These are phyloP conservation scores for Irena cyanogastra DNA, from an alignment of 2,113 vertebrate genomes.

Conservation along the genomic window DNA sequence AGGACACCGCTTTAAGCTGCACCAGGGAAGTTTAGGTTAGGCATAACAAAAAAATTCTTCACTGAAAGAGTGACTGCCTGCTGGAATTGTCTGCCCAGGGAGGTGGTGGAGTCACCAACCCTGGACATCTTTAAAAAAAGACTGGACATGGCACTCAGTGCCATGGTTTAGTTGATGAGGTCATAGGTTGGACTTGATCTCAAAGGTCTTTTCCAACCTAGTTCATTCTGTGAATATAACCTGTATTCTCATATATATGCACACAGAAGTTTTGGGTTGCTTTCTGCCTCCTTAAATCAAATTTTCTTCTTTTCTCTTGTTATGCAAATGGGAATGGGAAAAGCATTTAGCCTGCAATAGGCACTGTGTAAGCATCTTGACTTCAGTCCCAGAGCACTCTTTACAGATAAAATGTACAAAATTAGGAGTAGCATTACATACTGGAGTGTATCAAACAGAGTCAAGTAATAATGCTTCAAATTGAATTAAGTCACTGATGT, in stretches of 20 bases:
- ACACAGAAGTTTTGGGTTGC: not conserved
- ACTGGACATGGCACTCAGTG: rapidly evolving
- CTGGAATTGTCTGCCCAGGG: rapidly evolving
- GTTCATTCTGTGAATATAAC: not conserved
- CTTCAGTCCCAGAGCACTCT: not conserved
- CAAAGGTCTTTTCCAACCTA: not conserved
- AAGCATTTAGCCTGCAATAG: not conserved
- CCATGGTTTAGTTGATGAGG: not conserved
- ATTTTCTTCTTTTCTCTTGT: not conserved
- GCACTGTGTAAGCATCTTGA: not conserved
- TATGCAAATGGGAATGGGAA: not conserved
- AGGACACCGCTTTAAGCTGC: not conserved
- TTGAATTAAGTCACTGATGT: not conserved
- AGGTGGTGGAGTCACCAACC: not conserved
- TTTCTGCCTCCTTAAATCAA: not conserved
- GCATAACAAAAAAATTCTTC: too few species aligned
- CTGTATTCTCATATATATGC: not conserved
- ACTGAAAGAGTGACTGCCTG: rapidly evolving
- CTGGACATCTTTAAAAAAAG: not conserved
- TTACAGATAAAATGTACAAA: not conserved
- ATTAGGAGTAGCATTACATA: not conserved
- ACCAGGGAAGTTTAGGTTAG: not conserved
- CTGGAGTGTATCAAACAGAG: not conserved
- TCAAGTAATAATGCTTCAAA: not conserved
- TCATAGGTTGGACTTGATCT: not conserved